Conservation (phyloP, 2,888 invertebrate species). For the Barypeithes pellucidus region DNA sequence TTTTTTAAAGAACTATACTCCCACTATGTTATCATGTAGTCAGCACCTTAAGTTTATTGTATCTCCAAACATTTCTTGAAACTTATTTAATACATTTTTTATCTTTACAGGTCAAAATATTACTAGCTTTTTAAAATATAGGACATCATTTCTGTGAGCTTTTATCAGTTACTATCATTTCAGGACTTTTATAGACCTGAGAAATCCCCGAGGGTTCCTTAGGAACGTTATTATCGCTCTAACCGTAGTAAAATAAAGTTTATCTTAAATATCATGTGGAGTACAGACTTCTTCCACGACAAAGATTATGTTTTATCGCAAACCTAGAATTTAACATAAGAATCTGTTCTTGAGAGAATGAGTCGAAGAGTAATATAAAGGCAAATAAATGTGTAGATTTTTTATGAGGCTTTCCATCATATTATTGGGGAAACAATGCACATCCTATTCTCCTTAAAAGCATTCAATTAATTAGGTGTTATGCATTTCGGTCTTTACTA, state of each 20-base stretch:
- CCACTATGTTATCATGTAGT: too few species aligned
- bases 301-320: conserved; percentile 2
- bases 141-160: background rate
- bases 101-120: background rate
- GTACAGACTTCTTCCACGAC: background rate
- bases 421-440: too few species aligned
- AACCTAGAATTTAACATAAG: background rate
- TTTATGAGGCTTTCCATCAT: too few species aligned
- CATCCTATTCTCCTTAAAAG: too few species aligned
- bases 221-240: conserved; percentile 14
- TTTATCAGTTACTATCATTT: conserved; percentile 15
- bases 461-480: too few species aligned
- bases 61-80: background rate
- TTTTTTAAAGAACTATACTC: too few species aligned
- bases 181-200: conserved; percentile 7
- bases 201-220: background rate
- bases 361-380: background rate
- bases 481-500: too few species aligned
- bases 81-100: background rate
- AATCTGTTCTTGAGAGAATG: conserved; percentile 1
- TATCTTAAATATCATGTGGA: conserved; percentile 13
- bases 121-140: conserved; percentile 2
- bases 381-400: background rate
- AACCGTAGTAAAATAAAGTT: conserved; percentile 19
- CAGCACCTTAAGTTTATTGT: too few species aligned